A percentile compares a stretch with the other conserved stretches of the same genome.
Evolutionary conservation across 1,140 invertebrate genomes (phyloP).

Genomic region (Caerostris darwini): DNA sequence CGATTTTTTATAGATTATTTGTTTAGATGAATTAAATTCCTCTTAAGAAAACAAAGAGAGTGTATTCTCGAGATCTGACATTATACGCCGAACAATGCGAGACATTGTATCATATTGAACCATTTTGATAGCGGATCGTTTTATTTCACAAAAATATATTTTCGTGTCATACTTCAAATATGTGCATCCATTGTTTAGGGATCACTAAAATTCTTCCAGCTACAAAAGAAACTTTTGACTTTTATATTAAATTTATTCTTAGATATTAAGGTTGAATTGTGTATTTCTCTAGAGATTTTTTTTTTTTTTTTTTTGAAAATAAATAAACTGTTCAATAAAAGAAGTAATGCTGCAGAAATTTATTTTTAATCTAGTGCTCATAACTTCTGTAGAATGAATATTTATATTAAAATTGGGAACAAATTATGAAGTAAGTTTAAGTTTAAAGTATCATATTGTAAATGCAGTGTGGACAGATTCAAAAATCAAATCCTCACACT

Average conservation of each 20-base stretch:
- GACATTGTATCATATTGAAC: neutral
- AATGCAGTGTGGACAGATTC: no score
- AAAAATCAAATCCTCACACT: no score
- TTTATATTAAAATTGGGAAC: no score
- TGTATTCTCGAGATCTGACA: neutral
- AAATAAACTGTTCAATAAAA: no score
- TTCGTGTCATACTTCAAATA: neutral
- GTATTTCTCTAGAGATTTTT: neutral
- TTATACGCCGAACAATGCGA: neutral
- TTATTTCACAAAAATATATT: no score
- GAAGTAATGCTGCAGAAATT: no score
- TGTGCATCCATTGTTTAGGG: neutral
- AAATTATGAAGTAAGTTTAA: no score
- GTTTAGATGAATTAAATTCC: neutral
- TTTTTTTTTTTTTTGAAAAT: no score
- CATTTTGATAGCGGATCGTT: neutral
- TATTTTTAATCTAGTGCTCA: no score
- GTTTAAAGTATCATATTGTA: no score
- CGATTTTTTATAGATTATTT: neutral
- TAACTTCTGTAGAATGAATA: no score
- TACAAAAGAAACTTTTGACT: neutral
- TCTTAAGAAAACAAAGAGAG: neutral
- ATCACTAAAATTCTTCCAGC: neutral
- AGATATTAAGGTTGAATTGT: neutral
- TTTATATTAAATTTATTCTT: neutral